A percentile compares a stretch with the other conserved stretches of the same genome.
These are phyloP conservation scores for Drosophila parabipectinata DNA, from an alignment of 1,140 invertebrate species.

Conservation along the genomic window DNA sequence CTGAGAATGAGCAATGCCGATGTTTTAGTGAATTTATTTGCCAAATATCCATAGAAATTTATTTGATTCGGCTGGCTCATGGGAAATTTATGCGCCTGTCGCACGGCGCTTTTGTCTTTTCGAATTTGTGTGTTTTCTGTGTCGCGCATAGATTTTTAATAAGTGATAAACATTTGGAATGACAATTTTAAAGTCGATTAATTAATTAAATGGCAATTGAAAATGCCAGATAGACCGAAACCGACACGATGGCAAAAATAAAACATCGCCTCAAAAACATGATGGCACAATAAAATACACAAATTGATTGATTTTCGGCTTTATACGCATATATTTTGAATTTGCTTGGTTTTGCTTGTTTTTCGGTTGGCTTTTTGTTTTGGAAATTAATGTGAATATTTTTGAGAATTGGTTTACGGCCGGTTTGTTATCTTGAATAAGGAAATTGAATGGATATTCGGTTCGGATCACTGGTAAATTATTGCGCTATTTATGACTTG, in stretches of 20 bases:
- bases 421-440: conserved; percentile 37
- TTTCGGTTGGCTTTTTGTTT: conserved; percentile 15
- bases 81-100: conserved; percentile 63
- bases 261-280: conserved; percentile 19
- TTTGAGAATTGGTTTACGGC: conserved; percentile 48
- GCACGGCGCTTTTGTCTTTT: conserved; percentile 51
- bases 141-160: conserved; percentile 75
- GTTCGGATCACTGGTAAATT: conserved; percentile 15
- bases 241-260: not conserved
- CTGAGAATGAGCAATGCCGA: conserved; percentile 23
- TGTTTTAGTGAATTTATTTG: conserved; percentile 73
- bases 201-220: conserved; percentile 81
- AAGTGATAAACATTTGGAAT: conserved; percentile 71
- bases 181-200: conserved; percentile 79
- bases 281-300: conserved; percentile 59
- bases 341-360: conserved; percentile 3
- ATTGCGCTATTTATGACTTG: conserved; percentile 19
- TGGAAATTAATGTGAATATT: conserved; percentile 61
- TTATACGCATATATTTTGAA: conserved; percentile 20
- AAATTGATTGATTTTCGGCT: conserved; percentile 72
- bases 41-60: conserved; percentile 75
- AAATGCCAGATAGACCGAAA: conserved; percentile 43
- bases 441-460: conserved; percentile 28
- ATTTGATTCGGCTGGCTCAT: conserved; percentile 42
- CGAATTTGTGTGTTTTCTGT: conserved; percentile 31